Conservation (phyloP, 1,140 invertebrate species). For the Triops cancriformis region DNA sequence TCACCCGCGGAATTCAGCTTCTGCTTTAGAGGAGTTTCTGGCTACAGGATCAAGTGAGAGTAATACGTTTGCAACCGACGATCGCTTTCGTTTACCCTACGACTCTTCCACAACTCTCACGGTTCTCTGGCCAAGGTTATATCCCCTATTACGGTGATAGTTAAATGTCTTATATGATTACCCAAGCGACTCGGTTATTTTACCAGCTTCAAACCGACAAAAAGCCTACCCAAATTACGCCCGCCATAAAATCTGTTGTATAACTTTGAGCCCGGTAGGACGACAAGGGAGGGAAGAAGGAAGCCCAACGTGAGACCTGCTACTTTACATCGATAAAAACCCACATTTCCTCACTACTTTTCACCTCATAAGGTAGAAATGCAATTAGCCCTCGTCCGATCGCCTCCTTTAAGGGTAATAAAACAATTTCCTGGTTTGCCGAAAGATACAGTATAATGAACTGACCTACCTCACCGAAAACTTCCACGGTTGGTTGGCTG, state of each 20-base stretch:
- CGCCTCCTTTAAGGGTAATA: neutral
- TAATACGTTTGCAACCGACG: neutral
- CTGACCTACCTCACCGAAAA: neutral
- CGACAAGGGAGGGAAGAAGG: neutral
- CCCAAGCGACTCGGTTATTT: slow-evolving; percentile 2
- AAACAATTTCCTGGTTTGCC: neutral
- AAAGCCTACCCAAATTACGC: slow-evolving; percentile 6
- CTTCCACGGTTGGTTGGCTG: neutral
- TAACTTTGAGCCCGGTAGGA: neutral
- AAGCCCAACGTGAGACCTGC: neutral
- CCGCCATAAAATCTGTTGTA: neutral
- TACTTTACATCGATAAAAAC: neutral
- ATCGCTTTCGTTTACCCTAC: neutral
- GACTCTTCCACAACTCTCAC: neutral
- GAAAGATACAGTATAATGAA: neutral
- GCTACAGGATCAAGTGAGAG: neutral
- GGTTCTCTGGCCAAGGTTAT: neutral
- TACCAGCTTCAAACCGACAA: neutral
- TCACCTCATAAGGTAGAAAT: neutral
- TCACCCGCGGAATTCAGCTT: neutral
- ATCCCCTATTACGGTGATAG: neutral
- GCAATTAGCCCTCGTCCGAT: neutral
- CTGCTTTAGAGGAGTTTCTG: neutral
- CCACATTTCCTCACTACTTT: neutral
- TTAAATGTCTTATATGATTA: slow-evolving; percentile 5